Evolutionary conservation across 1,140 invertebrate species (phyloP), one percentile per base, ranked within the genome.

Genomic region (Ips typographus): DNA sequence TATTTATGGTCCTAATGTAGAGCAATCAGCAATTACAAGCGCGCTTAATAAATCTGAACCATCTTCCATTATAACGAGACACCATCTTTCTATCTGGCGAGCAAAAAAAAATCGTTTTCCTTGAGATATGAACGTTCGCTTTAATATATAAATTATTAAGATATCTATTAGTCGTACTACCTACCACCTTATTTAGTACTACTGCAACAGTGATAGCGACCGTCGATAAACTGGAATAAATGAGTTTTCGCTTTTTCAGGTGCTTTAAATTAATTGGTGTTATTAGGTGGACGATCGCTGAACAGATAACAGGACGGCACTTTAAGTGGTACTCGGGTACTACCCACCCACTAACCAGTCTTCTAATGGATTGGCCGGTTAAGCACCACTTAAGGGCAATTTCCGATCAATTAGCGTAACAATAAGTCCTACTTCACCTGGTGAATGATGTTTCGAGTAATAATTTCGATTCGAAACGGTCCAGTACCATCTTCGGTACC

Each of bases 191-290:
- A 56, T 65, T 65, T 65, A 65, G 63, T 65, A 42, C 40, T 56
- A 56, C 36, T 58, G 55, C 43, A 43, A 47, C 40, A 58, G 43
- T 51, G 64, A 58, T 66, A 49, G 64, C 55, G 42, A 37, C 49
- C n/a, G 5, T 38, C 53, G 64, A 66, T 66, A 66, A 66, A 65
- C 63, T 36, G 22, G 64, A 58, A 57, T 58, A 66, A 66, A 66
- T 66, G 64, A 66, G 53, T 66, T 66, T 66, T 66, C 53, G 52
- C 49, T 65, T 65, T 65, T 55, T 58, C 53, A 66, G 64, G 53
- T 57, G 64, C 43, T 66, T 66, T 49, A 66, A 66, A 66, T 66
- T 66, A 66, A 66, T 66, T 66, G 64, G 64, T 66, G 64, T 66
- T 58, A 66, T 66, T 66, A 66, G 64, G 55, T 66, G 64, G 64